A percentile compares a stretch with the other conserved stretches of the same genome.
Evolutionary conservation across 2,888 invertebrate genomes (phyloP).

Genomic region (Nomada lathburiana): DNA sequence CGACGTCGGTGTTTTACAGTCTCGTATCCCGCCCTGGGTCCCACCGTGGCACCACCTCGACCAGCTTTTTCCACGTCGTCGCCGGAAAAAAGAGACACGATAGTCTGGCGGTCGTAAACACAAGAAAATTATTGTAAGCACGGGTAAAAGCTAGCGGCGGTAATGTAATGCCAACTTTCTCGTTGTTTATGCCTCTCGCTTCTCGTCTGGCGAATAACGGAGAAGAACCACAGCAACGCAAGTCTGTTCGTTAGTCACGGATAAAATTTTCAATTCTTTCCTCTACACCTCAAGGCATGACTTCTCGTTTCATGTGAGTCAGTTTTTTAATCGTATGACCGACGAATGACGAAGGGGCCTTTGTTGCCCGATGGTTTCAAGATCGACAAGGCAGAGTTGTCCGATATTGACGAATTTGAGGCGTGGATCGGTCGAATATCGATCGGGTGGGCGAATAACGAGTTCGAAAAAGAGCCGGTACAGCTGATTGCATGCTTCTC

Average conservation of each 20-base stretch:
- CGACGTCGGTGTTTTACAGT: slow-evolving; percentile 35
- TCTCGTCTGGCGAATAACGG: slow-evolving; percentile 2
- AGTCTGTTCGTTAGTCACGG: slow-evolving; percentile 39
- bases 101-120: slow-evolving; percentile 68
- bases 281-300: too few relatives aligned
- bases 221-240: slow-evolving; percentile 38
- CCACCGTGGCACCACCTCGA: slow-evolving; percentile 7
- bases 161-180: slow-evolving; percentile 53
- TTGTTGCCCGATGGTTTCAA: neutral
- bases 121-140: slow-evolving; percentile 73
- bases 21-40: slow-evolving; percentile 23
- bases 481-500: slow-evolving; percentile 24
- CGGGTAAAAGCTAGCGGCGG: slow-evolving; percentile 63
- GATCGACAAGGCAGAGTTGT: neutral
- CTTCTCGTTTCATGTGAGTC: too few relatives aligned
- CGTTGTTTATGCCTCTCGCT: slow-evolving; percentile 44
- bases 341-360: neutral
- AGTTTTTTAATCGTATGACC: neutral
- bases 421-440: slow-evolving; percentile 42
- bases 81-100: slow-evolving; percentile 61
- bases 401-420: slow-evolving; percentile 8
- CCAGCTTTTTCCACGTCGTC: slow-evolving; percentile 35
- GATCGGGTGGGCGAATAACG: slow-evolving; percentile 39
- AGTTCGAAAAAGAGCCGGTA: slow-evolving; percentile 15
- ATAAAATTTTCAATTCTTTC: slow-evolving; percentile 12